phyloP scores from a whole-genome alignment of 2,797 vertebrate species.

The Antennarius maculatus region DNA sequence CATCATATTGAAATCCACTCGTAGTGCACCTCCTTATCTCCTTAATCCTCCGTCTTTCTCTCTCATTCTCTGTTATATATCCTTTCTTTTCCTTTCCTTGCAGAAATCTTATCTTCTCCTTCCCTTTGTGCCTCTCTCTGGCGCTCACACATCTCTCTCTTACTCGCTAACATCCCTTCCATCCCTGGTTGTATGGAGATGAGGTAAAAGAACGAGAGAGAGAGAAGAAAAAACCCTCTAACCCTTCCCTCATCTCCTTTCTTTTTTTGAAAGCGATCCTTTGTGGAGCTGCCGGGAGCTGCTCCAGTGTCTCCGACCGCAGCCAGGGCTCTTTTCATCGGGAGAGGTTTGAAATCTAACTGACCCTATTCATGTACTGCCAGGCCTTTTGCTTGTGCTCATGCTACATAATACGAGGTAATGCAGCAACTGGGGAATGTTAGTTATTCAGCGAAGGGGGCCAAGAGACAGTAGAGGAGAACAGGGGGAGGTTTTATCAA shows the following conservation, averaged over 20 bases:
- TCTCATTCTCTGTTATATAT: constrained; percentile 20
- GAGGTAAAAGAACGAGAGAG: constrained; percentile 58
- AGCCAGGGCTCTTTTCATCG: constrained; percentile 81
- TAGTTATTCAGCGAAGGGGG: constrained; percentile 67
- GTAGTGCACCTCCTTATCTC: neutral
- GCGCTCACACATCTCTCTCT: constrained; percentile 41
- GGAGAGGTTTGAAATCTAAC: constrained; percentile 85
- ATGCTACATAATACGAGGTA: constrained; percentile 77
- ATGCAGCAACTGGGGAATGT: constrained; percentile 69
- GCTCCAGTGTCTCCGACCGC: constrained; percentile 78
- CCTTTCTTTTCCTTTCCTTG: constrained; percentile 24
- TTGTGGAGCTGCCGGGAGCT: constrained; percentile 80
- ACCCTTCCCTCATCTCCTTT: constrained; percentile 70
- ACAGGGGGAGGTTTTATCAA: constrained; percentile 53
- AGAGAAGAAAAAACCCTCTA: constrained; percentile 51
- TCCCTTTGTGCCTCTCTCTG: constrained; percentile 35
- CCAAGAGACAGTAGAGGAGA: constrained; percentile 59
- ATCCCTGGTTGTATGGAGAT: constrained; percentile 66
- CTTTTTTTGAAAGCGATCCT: constrained; percentile 79
- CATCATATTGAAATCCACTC: constrained; percentile 1
- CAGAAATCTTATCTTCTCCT: constrained; percentile 27
- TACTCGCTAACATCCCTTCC: constrained; percentile 46
- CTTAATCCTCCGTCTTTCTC: neutral
- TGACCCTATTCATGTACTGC: constrained; percentile 84
- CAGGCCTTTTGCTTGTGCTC: constrained; percentile 76